Base-by-base conservation (phyloP, 2,888 invertebrate species). In the Machimus rusticus region DNA sequence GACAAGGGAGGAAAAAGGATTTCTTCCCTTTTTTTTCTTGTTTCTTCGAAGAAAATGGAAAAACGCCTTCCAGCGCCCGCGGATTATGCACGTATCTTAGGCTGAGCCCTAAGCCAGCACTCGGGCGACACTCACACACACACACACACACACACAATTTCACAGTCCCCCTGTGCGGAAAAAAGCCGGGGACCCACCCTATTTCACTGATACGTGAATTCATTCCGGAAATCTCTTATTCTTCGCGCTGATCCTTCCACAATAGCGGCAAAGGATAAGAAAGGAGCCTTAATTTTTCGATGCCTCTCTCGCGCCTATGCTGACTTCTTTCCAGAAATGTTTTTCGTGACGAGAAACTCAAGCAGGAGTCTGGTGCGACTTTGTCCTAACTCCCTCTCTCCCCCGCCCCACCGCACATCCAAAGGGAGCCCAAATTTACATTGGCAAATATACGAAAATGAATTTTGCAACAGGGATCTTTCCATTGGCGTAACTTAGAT, bases 291-390 rank as follows among this genome's bases (percentile, higher is more conserved):
- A 84, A 84, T 81, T 81, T 81, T 81, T 31, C 81, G 34, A 39
- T 55, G 34, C 39, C 14, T 31, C 14, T 37, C 66, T 23, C 14
- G 84, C 37, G 57, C 66, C 66, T 66, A 57, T 51, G 6, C 46
- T 19, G 16, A 46, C 19, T 51, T 28, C 43, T 86, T 43, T 28
- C 51, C 28, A 46, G 46, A 43, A 74, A 51, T 74, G 74, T 16
- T 74, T 86, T 76, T 86, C 86, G 86, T 86, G 74, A 74, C 74
- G n/a, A 46, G 86, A 39, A 74, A 74, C 46, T 46, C 74, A 86
- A 86, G n/a, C 28, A 34, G 76, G 39, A 76, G 37, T 37, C 28
- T 66, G 66, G 66, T 28, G 66, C 9, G 66, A 66, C 66, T 66
- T 66, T 66, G 23, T 2, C 39, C 9, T 4, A 34, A 34, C 34